Base-by-base conservation (phyloP, 2,888 invertebrate genomes). In the Drosophila anomalata region DNA sequence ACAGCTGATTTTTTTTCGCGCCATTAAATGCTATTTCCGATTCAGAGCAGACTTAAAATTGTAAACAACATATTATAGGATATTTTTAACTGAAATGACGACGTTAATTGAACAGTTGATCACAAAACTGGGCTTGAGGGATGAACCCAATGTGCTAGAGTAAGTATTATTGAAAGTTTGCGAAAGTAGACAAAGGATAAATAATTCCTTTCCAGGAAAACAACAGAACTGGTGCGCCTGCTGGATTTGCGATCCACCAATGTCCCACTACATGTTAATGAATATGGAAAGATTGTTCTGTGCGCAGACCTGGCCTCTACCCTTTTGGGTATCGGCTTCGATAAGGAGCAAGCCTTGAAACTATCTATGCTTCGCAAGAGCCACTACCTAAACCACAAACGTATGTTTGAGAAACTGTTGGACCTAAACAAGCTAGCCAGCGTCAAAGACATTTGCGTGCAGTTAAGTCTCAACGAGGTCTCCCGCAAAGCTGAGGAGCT, bases 221-320 rank as follows among this genome's bases (percentile, higher is more conserved):
- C 92, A 3, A 89, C 81, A 1, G 91, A 92, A 62, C 54, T 92
- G 0, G 61, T 90, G 12, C 86, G 91, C 26, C 82, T 91, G 2
- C 55, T 92, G 9, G 89, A 91, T 29, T 58, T 91, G 12, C 90
- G 91, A 6, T 89, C 91, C 3, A 59, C 84, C 5, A 90, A 90
- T 62, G 82, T 88, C 1, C 84, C 88, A 0, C 68, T 89, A 9
- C 87, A 89, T 56, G 93, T 95, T 46, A 93, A 93, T 63, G 94
- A 94, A 69, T 93, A 93, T 9, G 93, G 93, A 5, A 94, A 94
- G 91, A 92, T 93, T 26, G 93, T 94, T 0, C 90, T 95, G 50
- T 94, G 94, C 75, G 89, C 94, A 33, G 94, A 95, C 85, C 88
- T 95, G 47, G 94, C 94, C 33, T 92, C 94, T 5, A 82, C 89